Conservation (phyloP, 1,140 invertebrate species). For the Trichonephila clavipes region DNA sequence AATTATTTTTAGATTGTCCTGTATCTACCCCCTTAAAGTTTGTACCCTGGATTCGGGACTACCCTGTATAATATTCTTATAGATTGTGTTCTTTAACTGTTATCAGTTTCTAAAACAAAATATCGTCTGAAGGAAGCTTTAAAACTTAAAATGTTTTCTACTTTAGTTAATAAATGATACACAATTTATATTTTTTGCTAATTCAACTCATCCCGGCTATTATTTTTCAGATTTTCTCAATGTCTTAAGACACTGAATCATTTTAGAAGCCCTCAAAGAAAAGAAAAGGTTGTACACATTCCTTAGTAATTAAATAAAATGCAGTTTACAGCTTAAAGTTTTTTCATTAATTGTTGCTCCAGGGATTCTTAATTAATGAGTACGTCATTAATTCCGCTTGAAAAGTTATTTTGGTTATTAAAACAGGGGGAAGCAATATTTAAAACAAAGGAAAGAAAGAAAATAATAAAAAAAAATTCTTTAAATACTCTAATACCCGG, state of each 20-base stretch:
- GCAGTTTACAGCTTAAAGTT: conserved; percentile 14
- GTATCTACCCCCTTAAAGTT: too few species aligned
- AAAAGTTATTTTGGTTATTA: neutral
- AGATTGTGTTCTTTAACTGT: too few species aligned
- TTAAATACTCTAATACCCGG: neutral
- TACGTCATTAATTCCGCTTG: neutral
- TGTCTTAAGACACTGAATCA: neutral
- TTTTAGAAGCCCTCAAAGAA: neutral
- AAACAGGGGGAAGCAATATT: neutral
- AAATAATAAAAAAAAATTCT: neutral
- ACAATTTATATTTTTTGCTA: too few species aligned
- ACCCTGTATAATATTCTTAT: too few species aligned
- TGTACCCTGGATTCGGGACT: too few species aligned
- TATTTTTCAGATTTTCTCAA: neutral
- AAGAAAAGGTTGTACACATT: neutral
- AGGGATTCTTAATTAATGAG: neutral
- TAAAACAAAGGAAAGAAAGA: neutral
- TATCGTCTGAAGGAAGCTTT: too few species aligned
- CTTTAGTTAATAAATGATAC: too few species aligned
- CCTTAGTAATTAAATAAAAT: conserved; percentile 21
- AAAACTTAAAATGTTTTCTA: too few species aligned
- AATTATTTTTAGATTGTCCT: too few species aligned
- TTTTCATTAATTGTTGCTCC: neutral
- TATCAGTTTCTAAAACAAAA: too few species aligned
- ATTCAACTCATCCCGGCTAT: too few species aligned